Evolutionary conservation across 2,113 vertebrate genomes (phyloP).

Genomic region (Myodes glareolus): DNA sequence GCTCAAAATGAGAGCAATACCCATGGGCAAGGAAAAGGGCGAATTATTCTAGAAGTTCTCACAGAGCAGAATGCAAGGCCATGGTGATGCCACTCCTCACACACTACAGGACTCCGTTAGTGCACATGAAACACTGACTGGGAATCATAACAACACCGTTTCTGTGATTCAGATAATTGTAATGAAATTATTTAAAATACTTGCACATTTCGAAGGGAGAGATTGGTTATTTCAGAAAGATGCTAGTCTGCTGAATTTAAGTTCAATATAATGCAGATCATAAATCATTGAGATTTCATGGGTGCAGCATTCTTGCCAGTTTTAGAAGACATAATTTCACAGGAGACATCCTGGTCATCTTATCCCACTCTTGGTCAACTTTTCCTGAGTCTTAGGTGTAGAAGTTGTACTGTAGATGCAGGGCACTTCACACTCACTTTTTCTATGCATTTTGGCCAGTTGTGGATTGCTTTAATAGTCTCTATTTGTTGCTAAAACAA

Average conservation of each 20-base stretch:
- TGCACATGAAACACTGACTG: not conserved
- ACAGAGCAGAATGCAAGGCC: not conserved
- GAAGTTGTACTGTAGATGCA: not conserved
- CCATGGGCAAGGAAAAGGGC: not conserved
- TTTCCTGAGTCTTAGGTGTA: not conserved
- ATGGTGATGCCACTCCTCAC: not conserved
- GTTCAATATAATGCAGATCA: not conserved
- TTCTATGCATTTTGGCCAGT: not conserved
- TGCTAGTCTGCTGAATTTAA: not conserved
- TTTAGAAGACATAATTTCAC: not conserved
- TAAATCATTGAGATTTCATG: not conserved
- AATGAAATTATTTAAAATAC: not conserved
- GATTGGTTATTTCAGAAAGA: not conserved
- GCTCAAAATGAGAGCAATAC: not conserved
- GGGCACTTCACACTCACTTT: too few relatives aligned
- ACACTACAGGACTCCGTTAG: not conserved
- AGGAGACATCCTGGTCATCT: not conserved
- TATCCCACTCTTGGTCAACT: not conserved
- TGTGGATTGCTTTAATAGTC: not conserved
- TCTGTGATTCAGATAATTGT: not conserved
- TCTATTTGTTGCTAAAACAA: not conserved
- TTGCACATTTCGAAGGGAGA: too few relatives aligned
- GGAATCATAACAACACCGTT: not conserved
- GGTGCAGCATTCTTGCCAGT: not conserved
- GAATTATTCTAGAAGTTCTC: not conserved